phyloP scores from a whole-genome alignment of 2,888 invertebrate species.

The Hirtodrosophila histrioides region DNA sequence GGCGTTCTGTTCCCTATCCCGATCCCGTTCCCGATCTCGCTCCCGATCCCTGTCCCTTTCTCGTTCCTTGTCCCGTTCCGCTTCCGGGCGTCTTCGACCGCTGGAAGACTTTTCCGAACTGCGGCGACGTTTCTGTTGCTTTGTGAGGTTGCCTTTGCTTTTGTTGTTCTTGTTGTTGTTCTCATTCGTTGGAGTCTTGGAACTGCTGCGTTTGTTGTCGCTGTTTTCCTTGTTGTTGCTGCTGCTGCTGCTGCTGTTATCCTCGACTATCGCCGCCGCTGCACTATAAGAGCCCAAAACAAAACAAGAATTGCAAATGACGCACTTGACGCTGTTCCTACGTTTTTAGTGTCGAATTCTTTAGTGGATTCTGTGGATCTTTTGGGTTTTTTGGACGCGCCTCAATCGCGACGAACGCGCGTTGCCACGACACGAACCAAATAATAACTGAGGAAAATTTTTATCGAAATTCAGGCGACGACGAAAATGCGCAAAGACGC shows the following conservation, averaged over 20 bases:
- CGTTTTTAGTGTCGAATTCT: slow-evolving; percentile 14
- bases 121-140: slow-evolving; percentile 66
- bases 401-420: slow-evolving; percentile 73
- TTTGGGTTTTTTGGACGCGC: slow-evolving; percentile 43
- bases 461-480: slow-evolving; percentile 58
- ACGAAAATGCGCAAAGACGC: slow-evolving; percentile 34
- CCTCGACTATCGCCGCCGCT: slow-evolving; percentile 58
- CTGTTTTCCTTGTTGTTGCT: slow-evolving; percentile 26
- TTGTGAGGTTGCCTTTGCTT: slow-evolving; percentile 39
- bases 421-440: slow-evolving; percentile 78
- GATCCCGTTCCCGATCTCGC: slow-evolving; percentile 28
- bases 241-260: slow-evolving; percentile 42
- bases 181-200: slow-evolving; percentile 33
- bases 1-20: slow-evolving; percentile 48
- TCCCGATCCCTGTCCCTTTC: slow-evolving; percentile 38
- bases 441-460: slow-evolving; percentile 75
- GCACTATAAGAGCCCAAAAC: slow-evolving; percentile 70
- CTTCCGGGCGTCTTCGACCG: slow-evolving; percentile 58
- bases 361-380: slow-evolving; percentile 21
- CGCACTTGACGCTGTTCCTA: slow-evolving; percentile 38
- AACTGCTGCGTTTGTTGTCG: slow-evolving; percentile 9
- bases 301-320: slow-evolving; percentile 60
- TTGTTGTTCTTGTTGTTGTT: slow-evolving; percentile 43
- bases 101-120: slow-evolving; percentile 67
- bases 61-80: slow-evolving; percentile 45